Percentiles rank a stretch among this genome's conserved stretches.
Conservation (phyloP, 1,140 invertebrate genomes). For the Pinna nobilis region DNA sequence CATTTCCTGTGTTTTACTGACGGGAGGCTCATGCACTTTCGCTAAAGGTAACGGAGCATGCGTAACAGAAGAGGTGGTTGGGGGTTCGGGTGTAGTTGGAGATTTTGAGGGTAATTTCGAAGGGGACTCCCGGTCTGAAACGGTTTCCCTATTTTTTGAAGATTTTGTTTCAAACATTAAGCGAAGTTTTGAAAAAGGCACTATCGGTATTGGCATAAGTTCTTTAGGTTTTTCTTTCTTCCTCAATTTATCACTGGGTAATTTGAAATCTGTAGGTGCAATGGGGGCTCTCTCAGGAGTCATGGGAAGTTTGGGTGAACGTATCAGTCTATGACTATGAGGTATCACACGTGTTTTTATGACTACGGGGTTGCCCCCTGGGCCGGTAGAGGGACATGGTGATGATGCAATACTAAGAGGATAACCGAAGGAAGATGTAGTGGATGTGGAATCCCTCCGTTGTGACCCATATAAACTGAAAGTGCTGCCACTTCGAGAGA, state of each 20-base stretch:
- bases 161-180: slow-evolving; percentile 68
- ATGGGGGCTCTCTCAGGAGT: slow-evolving; percentile 47
- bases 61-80: neutral
- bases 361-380: slow-evolving; percentile 55
- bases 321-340: slow-evolving; percentile 48
- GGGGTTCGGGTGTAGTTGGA: slow-evolving; percentile 1
- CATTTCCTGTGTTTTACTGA: neutral
- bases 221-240: slow-evolving; percentile 62
- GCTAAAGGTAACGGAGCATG: neutral
- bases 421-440: slow-evolving; percentile 55
- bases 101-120: slow-evolving; percentile 9
- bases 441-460: slow-evolving; percentile 61
- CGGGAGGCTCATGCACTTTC: neutral
- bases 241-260: slow-evolving; percentile 66
- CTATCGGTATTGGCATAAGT: slow-evolving; percentile 68
- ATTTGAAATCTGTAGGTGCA: slow-evolving; percentile 39
- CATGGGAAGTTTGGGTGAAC: slow-evolving; percentile 43
- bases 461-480: slow-evolving; percentile 57
- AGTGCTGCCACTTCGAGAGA: slow-evolving; percentile 64
- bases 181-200: slow-evolving; percentile 66
- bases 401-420: slow-evolving; percentile 62
- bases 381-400: slow-evolving; percentile 61
- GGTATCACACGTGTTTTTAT: slow-evolving; percentile 66
- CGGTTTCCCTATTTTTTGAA: neutral
- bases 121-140: neutral